Evolutionary conservation across 2,797 vertebrate species (phyloP).

Genomic region (Argya squamiceps): DNA sequence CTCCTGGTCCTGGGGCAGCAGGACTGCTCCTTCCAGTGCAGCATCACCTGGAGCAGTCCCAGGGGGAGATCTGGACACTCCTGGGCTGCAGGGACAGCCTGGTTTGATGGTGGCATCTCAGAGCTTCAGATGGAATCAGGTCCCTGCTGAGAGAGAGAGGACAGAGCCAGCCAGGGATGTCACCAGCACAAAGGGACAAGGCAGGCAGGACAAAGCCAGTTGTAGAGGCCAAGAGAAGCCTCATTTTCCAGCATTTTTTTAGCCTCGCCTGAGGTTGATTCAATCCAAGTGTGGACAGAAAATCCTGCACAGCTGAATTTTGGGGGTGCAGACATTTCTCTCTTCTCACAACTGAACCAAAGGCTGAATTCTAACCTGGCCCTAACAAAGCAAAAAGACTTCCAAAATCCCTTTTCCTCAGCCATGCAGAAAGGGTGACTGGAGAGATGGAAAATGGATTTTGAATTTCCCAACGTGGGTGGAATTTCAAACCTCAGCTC

Average conservation of each 20-base stretch:
- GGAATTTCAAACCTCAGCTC: neutral
- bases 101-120: neutral
- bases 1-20: neutral
- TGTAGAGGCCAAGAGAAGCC: neutral
- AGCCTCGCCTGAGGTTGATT: neutral
- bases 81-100: neutral
- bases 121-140: neutral
- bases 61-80: neutral
- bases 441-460: neutral
- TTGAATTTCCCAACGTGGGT: neutral
- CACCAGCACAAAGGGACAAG: neutral
- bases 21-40: neutral
- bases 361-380: neutral
- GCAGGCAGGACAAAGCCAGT: neutral
- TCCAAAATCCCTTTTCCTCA: neutral
- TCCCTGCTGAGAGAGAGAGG: neutral
- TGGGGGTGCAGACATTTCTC: neutral
- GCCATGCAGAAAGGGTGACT: neutral
- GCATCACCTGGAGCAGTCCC: neutral
- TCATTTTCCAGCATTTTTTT: neutral
- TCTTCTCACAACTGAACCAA: neutral
- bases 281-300: neutral
- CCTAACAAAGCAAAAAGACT: neutral
- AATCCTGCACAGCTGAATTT: neutral
- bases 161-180: neutral